Evolutionary conservation across 2,113 vertebrate genomes (phyloP), one percentile per base, ranked within the genome.

Genomic region (Lutjanus erythropterus): DNA sequence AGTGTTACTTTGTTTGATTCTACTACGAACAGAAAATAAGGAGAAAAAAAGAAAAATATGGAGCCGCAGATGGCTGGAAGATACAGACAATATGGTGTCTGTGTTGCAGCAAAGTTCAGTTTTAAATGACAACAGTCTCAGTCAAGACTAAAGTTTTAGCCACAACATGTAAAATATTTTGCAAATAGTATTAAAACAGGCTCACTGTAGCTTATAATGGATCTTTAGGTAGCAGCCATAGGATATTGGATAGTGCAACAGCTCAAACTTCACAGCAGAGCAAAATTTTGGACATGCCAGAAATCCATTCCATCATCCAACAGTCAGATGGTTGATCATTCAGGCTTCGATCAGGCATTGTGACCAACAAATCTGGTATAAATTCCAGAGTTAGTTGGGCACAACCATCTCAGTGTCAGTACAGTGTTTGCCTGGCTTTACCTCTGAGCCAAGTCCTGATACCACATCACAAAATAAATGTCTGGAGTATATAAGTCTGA

Each of bases 401-500:
- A 3, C 15, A 9, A 44, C 41, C 61, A 64, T 16, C 9, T 55
- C 6, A 2, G 52, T 2, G 6, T 18, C n/a, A n/a, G 6, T 31
- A 35, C 9, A 25, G 16, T 47, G 23, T 55, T 31, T 64, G 19
- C 16, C 15, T 16, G 33, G 27, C 16, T 44, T 61, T 29, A 65
- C 29, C 35, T 44, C 49, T 14, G 18, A 59, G 31, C 29, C n/a
- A 6, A 1, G 15, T 72, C 25, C 16, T 1, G 1, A 18, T 23
- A 35, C 9, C n/a, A 29, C 41, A 2, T 56, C 15, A 11, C 60
- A 65, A 37, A 52, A 37, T 21, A 29, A 62, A 50, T 15, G 21
- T 55, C 39, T 5, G n/a, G 39, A 44, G 27, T 31, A n/a, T 18
- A 29, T 65, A 29, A 60, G 55, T 59, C 39, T 71, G 55, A 84